Evolutionary conservation across 2,888 invertebrate genomes (phyloP).

Genomic region (Endomychus coccineus): DNA sequence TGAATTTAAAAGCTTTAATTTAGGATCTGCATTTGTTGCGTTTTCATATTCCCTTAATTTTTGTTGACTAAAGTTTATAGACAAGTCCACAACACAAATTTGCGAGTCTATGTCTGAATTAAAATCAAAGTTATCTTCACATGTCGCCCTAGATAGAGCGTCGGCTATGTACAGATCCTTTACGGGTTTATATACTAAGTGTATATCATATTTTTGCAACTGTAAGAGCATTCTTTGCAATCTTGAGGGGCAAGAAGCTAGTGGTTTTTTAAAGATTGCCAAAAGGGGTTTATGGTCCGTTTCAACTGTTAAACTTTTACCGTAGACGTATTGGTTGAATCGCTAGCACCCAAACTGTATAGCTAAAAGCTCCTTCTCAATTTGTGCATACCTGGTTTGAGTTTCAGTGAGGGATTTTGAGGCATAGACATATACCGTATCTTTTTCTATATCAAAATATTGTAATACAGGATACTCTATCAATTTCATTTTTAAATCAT

Average conservation of each 20-base stretch:
- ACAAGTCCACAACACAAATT: too few relatives aligned
- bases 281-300: constrained; percentile 39
- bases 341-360: constrained; percentile 31
- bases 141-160: too few relatives aligned
- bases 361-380: constrained; percentile 38
- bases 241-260: constrained; percentile 32
- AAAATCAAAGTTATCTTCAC: too few relatives aligned
- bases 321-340: constrained; percentile 32
- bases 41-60: too few relatives aligned
- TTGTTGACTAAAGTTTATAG: too few relatives aligned
- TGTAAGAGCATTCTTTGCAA: constrained; percentile 27
- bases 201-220: constrained; percentile 6
- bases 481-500: constrained; percentile 21
- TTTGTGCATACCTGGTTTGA: constrained; percentile 34
- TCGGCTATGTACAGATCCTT: too few relatives aligned
- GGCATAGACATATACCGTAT: constrained; percentile 32
- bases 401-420: constrained; percentile 30
- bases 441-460: constrained; percentile 24
- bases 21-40: too few relatives aligned
- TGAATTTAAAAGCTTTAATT: too few relatives aligned
- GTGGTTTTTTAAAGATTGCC: constrained; percentile 32
- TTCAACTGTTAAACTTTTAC: constrained; percentile 21
- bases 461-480: constrained; percentile 26
- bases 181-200: too few relatives aligned
- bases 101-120: too few relatives aligned